phyloP scores from a whole-genome alignment of 2,888 invertebrate species.

The Orgyia antiqua region DNA sequence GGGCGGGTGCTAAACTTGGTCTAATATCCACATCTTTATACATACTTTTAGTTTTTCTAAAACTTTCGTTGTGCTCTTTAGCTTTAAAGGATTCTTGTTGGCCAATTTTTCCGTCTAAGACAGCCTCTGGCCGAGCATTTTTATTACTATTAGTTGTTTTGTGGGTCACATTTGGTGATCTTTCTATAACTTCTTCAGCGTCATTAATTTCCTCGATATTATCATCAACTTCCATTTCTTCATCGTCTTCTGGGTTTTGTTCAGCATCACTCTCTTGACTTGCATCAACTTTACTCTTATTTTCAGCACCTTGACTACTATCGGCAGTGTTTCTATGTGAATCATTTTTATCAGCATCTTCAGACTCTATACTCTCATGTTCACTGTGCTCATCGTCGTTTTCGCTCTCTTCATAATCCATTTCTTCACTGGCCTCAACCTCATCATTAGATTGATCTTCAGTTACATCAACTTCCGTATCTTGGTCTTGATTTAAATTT shows the following conservation, averaged over 20 bases:
- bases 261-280: constrained; percentile 19
- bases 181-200: constrained; percentile 11
- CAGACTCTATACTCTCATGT: constrained; percentile 5
- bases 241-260: constrained; percentile 16
- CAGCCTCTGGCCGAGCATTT: constrained; percentile 45
- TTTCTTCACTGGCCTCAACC: background rate
- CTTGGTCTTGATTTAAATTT: constrained; percentile 1
- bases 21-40: constrained; percentile 29
- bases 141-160: constrained; percentile 40
- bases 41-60: constrained; percentile 44
- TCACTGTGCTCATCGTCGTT: constrained; percentile 1
- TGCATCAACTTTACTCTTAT: constrained; percentile 14
- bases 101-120: constrained; percentile 34
- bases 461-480: constrained; percentile 3
- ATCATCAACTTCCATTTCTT: constrained; percentile 6
- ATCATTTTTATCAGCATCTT: constrained; percentile 11
- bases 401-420: constrained; percentile 5
- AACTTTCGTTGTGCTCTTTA: constrained; percentile 39
- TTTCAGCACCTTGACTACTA: constrained; percentile 14
- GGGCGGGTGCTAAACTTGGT: constrained; percentile 38
- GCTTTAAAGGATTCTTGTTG: constrained; percentile 35
- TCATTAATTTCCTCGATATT: constrained; percentile 2
- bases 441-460: background rate
- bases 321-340: constrained; percentile 5
- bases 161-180: constrained; percentile 32